Evolutionary conservation across 2,797 vertebrate genomes (phyloP).

Genomic region (Sebastes cheni): DNA sequence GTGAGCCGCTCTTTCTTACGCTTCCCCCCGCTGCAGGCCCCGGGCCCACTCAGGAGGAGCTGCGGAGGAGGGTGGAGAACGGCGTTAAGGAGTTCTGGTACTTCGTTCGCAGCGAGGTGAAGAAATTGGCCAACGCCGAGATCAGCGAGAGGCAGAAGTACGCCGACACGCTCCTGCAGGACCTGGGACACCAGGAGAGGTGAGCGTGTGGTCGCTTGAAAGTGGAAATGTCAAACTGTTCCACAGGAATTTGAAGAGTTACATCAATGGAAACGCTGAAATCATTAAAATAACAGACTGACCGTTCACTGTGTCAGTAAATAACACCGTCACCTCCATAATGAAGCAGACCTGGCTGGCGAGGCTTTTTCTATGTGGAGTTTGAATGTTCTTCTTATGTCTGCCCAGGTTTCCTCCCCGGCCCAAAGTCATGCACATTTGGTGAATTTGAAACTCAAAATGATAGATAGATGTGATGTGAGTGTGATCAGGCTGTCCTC

Average conservation of each 20-base stretch:
- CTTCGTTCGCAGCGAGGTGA: slow-evolving; percentile 95
- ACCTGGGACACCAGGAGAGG: slow-evolving; percentile 98
- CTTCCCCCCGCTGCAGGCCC: slow-evolving; percentile 74
- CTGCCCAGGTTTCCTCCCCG: background rate
- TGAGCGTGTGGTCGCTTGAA: slow-evolving; percentile 56
- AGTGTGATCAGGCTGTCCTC: background rate
- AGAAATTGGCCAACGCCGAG: slow-evolving; percentile 91
- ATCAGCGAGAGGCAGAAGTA: slow-evolving; percentile 89
- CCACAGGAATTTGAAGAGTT: background rate
- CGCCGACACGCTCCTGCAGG: slow-evolving; percentile 89
- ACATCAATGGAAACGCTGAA: background rate
- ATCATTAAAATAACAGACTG: background rate
- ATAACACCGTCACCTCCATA: background rate
- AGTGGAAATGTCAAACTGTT: background rate
- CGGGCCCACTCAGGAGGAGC: slow-evolving; percentile 93
- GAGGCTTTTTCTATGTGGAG: background rate
- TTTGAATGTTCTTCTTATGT: background rate
- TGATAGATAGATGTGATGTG: background rate
- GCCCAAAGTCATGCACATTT: background rate
- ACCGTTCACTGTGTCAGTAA: background rate
- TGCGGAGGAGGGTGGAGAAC: slow-evolving; percentile 93
- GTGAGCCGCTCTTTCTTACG: background rate
- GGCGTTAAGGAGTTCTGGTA: slow-evolving; percentile 98
- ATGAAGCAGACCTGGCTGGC: background rate
- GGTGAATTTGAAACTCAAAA: background rate